Conservation (phyloP, 2,888 invertebrate genomes). For the Cerceris ruficornis region DNA sequence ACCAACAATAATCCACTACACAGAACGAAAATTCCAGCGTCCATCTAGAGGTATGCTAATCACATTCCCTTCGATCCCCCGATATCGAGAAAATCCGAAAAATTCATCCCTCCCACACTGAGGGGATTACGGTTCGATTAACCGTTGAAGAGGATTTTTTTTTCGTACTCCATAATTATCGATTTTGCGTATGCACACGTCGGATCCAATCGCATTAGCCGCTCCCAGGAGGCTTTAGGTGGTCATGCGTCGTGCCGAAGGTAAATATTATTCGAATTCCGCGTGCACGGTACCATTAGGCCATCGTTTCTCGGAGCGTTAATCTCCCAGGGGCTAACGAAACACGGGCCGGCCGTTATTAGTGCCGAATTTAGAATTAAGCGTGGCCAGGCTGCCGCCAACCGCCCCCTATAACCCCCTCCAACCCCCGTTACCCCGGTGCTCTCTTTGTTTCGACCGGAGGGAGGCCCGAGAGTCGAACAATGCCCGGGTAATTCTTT, state of each 20-base stretch:
- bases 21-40: too few species aligned
- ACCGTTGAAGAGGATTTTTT: not conserved
- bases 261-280: conserved; percentile 72
- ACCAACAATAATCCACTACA: too few species aligned
- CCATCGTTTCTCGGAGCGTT: conserved; percentile 55
- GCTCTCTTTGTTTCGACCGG: conserved; percentile 55
- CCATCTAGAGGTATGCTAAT: too few species aligned
- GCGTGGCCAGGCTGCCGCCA: conserved; percentile 29
- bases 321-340: conserved; percentile 67
- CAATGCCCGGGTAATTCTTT: conserved; percentile 63
- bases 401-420: not conserved
- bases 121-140: not conserved
- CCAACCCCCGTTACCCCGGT: not conserved
- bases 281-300: conserved; percentile 58
- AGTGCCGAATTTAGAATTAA: conserved; percentile 70
- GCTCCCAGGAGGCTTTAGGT: conserved; percentile 62
- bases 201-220: conserved; percentile 64
- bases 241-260: conserved; percentile 60
- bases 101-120: not conserved
- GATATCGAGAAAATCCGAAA: not conserved
- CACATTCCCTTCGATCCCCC: not conserved
- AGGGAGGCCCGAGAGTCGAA: conserved; percentile 46
- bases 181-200: conserved; percentile 35
- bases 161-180: conserved; percentile 9
- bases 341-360: conserved; percentile 66